These are phyloP conservation scores for Cryptocephalus primarius DNA, from an alignment of 2,888 invertebrate genomes.

Conservation along the genomic window DNA sequence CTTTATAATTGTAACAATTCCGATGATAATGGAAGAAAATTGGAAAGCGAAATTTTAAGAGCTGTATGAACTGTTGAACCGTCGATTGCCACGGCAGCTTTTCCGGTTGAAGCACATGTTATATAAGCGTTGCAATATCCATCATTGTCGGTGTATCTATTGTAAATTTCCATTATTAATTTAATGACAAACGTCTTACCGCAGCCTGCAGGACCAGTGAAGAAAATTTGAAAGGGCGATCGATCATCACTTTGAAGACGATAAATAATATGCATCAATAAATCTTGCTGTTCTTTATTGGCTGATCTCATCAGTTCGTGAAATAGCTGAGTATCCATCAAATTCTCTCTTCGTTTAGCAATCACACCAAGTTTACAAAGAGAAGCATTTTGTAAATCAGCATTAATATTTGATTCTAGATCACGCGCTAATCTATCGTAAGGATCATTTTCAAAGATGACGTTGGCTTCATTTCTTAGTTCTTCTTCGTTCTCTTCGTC, in stretches of 20 bases:
- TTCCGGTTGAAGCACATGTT: constrained; percentile 27
- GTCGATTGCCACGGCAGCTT: constrained; percentile 29
- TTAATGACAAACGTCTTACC: no score
- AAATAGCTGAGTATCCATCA: not conserved
- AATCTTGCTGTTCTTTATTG: not conserved
- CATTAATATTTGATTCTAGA: not conserved
- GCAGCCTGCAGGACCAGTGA: constrained; percentile 23
- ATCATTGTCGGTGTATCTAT: constrained; percentile 26
- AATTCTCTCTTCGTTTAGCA: not conserved
- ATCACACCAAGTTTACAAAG: not conserved
- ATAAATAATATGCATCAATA: not conserved
- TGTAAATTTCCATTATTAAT: constrained; percentile 33
- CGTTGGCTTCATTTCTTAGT: not conserved
- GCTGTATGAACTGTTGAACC: constrained; percentile 30
- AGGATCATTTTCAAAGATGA: not conserved
- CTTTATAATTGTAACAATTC: constrained; percentile 15
- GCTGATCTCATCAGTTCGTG: not conserved
- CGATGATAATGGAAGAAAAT: not conserved
- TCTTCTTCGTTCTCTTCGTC: no score
- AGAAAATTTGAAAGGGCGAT: constrained; percentile 12
- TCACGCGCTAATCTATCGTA: not conserved
- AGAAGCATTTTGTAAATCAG: not conserved
- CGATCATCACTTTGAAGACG: not conserved
- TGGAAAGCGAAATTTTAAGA: constrained; percentile 2
- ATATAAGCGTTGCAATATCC: constrained; percentile 27